These are phyloP conservation scores for Microplitis demolitor DNA, from an alignment of 1,140 invertebrate genomes.

Conservation along the genomic window DNA sequence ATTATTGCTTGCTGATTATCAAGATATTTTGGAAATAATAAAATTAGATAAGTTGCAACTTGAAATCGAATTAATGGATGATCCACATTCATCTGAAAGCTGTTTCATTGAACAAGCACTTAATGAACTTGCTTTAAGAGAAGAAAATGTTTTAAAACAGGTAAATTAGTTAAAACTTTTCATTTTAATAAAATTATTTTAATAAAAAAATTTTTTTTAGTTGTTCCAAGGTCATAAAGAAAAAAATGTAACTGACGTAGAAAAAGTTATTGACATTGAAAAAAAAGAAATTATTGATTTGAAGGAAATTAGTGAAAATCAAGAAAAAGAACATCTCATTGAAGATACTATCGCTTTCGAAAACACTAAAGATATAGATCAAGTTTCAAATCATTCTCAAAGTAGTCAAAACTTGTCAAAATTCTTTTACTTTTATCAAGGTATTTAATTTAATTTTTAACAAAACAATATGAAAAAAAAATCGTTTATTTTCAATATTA, in stretches of 20 bases:
- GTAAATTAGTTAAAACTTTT: neutral
- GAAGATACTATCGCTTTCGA: neutral
- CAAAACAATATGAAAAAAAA: neutral
- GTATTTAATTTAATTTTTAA: constrained; percentile 55
- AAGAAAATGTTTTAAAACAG: constrained; percentile 37
- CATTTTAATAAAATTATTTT: neutral
- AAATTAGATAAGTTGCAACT: constrained; percentile 75
- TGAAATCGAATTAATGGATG: constrained; percentile 66
- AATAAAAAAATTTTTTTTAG: neutral
- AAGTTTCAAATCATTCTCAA: neutral
- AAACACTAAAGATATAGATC: neutral
- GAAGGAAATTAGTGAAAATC: neutral
- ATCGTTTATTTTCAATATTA: constrained; percentile 7
- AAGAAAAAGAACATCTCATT: neutral
- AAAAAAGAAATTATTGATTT: neutral
- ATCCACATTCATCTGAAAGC: constrained; percentile 78
- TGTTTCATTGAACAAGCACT: constrained; percentile 86
- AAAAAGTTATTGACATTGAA: neutral
- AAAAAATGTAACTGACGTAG: neutral
- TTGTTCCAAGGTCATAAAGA: neutral
- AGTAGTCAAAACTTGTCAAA: constrained; percentile 48
- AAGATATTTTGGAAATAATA: constrained; percentile 72
- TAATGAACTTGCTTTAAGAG: constrained; percentile 63
- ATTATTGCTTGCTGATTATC: constrained; percentile 72
- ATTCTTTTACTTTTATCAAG: constrained; percentile 88